Evolutionary conservation across 2,113 vertebrate genomes (phyloP), one percentile per base, ranked within the genome.

Genomic region (Datnioides undecimradiatus): DNA sequence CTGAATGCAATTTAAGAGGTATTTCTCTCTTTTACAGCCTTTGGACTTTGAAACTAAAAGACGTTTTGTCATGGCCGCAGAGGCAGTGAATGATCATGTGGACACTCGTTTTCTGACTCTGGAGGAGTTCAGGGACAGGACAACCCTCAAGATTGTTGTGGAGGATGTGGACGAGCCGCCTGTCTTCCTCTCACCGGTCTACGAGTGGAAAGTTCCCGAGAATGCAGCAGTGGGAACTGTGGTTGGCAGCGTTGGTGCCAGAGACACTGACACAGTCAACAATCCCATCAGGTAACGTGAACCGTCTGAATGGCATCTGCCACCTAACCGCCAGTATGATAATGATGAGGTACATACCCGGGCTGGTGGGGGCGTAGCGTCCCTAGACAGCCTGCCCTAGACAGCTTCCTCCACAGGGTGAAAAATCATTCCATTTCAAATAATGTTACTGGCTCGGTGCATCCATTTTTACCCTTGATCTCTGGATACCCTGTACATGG

Each of bases 161-260:
- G 85, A 93, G 60, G 96, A 99, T 25, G 95, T 94, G 25, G 97
- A 99, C 31, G 98, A 99, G 64, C 95, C 97, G n/a, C 98, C 98
- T 0, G 87, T 95, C 70, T 99, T 98, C 80, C 85, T 90, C 2
- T 74, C 45, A 0, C 76, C 93, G 0, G 62, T 74, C 64, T 98
- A 97, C 7, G 17, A 95, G 21, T 97, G 98, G 96, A 94, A 96
- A 51, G 86, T 96, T 71, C 13, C 58, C 2, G 98, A 99, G 88
- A 97, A 88, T 19, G 88, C 83, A 0, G 19, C 45, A 0, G 71
- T 51, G 14, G 96, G 96, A 1, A 92, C 94, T 0, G 52, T 87
- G 76, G 93, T 98, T 9, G 97, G 97, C 10, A 12, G 12, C 0
- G 92, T 99, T 3, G 93, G 88, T 13, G 97, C 97, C 62, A 92